These are phyloP conservation scores for Lepus townsendii DNA, from an alignment of 2,797 vertebrate genomes.

Conservation along the genomic window DNA sequence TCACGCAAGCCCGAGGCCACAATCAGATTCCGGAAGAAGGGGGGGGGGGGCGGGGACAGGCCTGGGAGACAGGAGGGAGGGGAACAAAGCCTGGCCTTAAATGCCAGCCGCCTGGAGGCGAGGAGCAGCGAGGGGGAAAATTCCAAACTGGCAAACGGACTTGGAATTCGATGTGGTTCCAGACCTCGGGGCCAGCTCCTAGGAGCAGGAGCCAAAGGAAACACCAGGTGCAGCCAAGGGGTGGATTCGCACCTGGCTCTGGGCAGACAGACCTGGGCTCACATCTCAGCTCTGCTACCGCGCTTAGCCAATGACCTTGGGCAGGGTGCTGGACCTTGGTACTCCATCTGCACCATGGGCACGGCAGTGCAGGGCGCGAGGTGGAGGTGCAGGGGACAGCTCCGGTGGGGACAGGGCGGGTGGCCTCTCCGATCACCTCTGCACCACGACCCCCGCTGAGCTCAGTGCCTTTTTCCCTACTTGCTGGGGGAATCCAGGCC, in stretches of 20 bases:
- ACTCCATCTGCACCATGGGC: neutral
- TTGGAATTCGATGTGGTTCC: neutral
- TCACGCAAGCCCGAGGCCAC: constrained; percentile 7
- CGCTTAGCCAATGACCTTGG: neutral
- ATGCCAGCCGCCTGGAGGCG: neutral
- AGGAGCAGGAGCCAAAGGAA: neutral
- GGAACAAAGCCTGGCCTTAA: neutral
- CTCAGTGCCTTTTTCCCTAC: neutral
- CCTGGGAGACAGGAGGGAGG: neutral
- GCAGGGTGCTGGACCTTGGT: neutral
- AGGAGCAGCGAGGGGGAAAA: neutral
- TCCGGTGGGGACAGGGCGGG: fast-evolving
- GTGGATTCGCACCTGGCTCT: neutral
- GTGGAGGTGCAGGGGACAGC: too few species aligned
- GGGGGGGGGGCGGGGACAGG: neutral
- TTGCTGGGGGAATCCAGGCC: too few species aligned
- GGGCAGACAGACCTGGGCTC: neutral
- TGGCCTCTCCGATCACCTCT: neutral
- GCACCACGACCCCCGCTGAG: fast-evolving
- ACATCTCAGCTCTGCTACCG: neutral
- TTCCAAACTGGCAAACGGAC: neutral
- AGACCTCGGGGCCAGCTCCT: neutral
- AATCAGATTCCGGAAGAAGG: constrained; percentile 25
- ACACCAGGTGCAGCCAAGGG: neutral
- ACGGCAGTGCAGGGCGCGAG: too few species aligned